These are phyloP conservation scores for Anodontia alba DNA, from an alignment of 2,888 invertebrate genomes.

Conservation along the genomic window DNA sequence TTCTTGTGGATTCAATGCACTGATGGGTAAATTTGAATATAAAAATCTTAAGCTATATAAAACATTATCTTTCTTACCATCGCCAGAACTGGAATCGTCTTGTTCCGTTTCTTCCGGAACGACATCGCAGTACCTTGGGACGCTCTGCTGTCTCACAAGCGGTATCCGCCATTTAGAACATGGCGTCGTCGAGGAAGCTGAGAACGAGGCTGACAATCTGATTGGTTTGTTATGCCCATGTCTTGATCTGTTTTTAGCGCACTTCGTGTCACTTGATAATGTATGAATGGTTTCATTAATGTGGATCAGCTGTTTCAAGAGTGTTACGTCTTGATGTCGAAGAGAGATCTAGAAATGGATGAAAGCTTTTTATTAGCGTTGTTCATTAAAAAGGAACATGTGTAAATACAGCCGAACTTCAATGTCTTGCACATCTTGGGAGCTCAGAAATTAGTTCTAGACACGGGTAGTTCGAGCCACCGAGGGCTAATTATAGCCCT, in stretches of 20 bases:
- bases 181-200: slow-evolving; percentile 44
- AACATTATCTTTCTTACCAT: slow-evolving; percentile 33
- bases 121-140: slow-evolving; percentile 57
- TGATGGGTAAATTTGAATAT: too few species aligned
- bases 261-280: slow-evolving; percentile 47
- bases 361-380: too few species aligned
- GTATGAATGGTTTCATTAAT: slow-evolving; percentile 60
- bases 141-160: slow-evolving; percentile 56
- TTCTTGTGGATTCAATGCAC: too few species aligned
- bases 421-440: too few species aligned
- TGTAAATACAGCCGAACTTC: too few species aligned
- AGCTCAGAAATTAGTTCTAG: too few species aligned
- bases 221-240: slow-evolving; percentile 40
- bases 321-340: slow-evolving; percentile 60
- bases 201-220: slow-evolving; percentile 26
- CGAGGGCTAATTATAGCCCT: too few species aligned
- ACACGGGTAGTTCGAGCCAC: too few species aligned
- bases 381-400: neutral
- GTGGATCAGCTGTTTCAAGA: slow-evolving; percentile 58
- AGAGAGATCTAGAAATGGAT: slow-evolving; percentile 51
- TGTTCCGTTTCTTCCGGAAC: slow-evolving; percentile 48
- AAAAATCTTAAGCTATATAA: too few species aligned
- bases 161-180: slow-evolving; percentile 47
- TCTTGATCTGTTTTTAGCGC: slow-evolving; percentile 37
- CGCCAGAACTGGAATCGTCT: slow-evolving; percentile 44